Evolutionary conservation across 2,797 vertebrate genomes (phyloP), one percentile per base, ranked within the genome.

Genomic region (Onychomys leucogaster): DNA sequence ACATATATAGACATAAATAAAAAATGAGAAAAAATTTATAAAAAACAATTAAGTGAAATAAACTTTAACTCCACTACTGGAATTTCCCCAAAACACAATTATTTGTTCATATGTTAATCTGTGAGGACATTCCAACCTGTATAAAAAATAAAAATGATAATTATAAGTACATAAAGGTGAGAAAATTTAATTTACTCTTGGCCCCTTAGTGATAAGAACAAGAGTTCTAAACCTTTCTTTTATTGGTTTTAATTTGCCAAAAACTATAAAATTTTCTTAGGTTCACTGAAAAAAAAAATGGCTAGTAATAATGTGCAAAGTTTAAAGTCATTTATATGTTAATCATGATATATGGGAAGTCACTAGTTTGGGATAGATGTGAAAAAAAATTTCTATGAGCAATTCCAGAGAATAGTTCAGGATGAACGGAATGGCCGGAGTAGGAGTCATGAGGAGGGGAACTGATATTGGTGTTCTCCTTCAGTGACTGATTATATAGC

Each of bases 321-420:
- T 76, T 96, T 59, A 73, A 94, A 90, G 65, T 55, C 2, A 84
- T 73, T 65, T 69, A 6, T 84, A 23, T 80, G 88, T 92, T 96
- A 65, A 61, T 90, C 46, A 59, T 55, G 94, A 23, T 4, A 3
- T 13, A 46, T 13, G 13, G 90, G 29, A 46, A 77, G 17, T n/a
- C 69, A 67, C 17, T 16, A 78, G 3, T 34, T 84, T 27, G 32
- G 67, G 12, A 94, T 14, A 89, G 13, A 14, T 12, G 11, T 49
- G 8, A 29, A 27, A 49, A 49, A 3, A 52, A 25, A 37, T 11
- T n/a, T 0, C 52, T 86, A 17, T 76, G 0, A 83, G 2, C 3
- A 37, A 27, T 71, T n/a, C 1, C 19, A 21, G 2, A 14, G 1
- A 63, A 25, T 59, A 80, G 9, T 55, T 41, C 71, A 67, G 37